Conservation (phyloP, 1,140 invertebrate species). For the Euschistus heros region DNA sequence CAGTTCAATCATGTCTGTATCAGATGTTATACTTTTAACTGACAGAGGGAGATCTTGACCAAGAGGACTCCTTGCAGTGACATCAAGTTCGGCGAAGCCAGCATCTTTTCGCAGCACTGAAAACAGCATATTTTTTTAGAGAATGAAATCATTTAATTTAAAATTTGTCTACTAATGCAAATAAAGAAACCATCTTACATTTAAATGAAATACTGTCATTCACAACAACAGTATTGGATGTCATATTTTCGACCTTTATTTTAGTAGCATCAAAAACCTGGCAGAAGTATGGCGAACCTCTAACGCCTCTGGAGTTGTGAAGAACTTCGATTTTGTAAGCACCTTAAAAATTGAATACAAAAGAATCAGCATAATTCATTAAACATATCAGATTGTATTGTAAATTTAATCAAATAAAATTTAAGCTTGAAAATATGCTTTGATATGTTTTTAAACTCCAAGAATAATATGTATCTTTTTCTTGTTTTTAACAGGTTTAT, state of each 20-base stretch:
- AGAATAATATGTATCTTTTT: too few species aligned
- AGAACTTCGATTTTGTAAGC: constrained; percentile 76
- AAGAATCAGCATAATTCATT: too few species aligned
- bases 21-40: constrained; percentile 60
- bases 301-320: constrained; percentile 78
- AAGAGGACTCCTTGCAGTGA: constrained; percentile 78
- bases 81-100: constrained; percentile 79
- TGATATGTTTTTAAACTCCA: too few species aligned
- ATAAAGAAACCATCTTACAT: constrained; percentile 42
- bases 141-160: not conserved
- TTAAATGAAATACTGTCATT: constrained; percentile 76
- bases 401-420: too few species aligned
- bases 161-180: not conserved
- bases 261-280: constrained; percentile 86
- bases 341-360: constrained; percentile 37
- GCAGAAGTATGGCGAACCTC: constrained; percentile 92
- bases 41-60: constrained; percentile 75
- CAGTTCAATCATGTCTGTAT: constrained; percentile 68
- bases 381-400: too few species aligned
- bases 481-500: too few species aligned
- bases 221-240: constrained; percentile 65
- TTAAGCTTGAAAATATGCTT: too few species aligned
- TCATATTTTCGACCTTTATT: constrained; percentile 58
- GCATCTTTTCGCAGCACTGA: constrained; percentile 76
- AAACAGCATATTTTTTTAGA: constrained; percentile 30